phyloP scores from a whole-genome alignment of 2,113 vertebrate genomes.

The Microcebus griseorufus region DNA sequence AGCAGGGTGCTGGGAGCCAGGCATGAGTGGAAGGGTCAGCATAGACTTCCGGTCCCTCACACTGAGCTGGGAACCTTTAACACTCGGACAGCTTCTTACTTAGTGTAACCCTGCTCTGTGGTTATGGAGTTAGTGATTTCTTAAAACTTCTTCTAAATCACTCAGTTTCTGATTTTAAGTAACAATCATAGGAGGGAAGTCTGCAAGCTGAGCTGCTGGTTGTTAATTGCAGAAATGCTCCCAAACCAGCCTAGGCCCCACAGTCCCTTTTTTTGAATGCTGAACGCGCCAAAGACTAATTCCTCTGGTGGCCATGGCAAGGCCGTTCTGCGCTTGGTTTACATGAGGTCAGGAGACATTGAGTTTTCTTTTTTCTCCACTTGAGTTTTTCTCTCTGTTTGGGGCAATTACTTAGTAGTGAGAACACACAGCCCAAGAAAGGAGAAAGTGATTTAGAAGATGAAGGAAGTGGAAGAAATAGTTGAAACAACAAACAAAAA shows the following conservation, averaged over 20 bases:
- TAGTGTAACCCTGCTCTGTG: background rate
- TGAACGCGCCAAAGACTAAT: background rate
- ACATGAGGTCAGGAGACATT: background rate
- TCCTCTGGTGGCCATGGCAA: background rate
- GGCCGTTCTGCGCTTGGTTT: background rate
- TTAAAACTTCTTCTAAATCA: background rate
- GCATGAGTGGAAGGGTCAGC: background rate
- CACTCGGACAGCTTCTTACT: background rate
- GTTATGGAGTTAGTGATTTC: background rate
- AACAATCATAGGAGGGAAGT: background rate
- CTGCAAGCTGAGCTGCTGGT: background rate
- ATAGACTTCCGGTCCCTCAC: background rate
- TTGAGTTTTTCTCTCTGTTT: conserved; percentile 1
- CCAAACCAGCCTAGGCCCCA: background rate
- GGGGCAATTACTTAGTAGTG: background rate
- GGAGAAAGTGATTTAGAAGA: background rate
- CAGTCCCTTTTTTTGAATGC: background rate
- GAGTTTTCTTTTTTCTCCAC: background rate
- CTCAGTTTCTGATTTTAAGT: background rate
- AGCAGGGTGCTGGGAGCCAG: background rate
- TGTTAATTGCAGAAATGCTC: background rate
- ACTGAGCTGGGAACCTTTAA: background rate
- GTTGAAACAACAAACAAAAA: background rate
- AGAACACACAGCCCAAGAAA: background rate
- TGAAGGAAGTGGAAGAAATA: background rate